Base-by-base conservation (phyloP, 2,888 invertebrate species). In the Dendrolimus pini region DNA sequence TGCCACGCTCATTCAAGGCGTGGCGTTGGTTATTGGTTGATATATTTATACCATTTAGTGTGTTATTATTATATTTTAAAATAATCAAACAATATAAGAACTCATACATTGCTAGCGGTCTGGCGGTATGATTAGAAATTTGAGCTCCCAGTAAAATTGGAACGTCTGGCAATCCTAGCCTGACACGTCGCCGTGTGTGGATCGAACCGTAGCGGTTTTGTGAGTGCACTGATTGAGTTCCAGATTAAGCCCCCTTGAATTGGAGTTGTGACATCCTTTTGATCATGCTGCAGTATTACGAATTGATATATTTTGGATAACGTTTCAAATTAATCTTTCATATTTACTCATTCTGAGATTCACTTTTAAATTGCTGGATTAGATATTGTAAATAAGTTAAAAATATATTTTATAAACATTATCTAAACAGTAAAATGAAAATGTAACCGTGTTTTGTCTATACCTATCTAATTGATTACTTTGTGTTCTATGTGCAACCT, bases 151-250 rank as follows among this genome's bases (percentile, higher is more conserved):
- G 30, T 54, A 42, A 55, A 54, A 41, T 41, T 61, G 41, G 41
- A 56, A 54, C 53, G 55, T 59, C 57, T 58, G 41, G 55, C 57
- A 53, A 52, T 42, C 18, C 14, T 53, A 14, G 60, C 68, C 69
- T 64, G 63, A 68, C 47, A 47, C 47, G 6, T 47, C 3, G 9
- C 47, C 47, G 65, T 68, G 72, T 57, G 59, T 76, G 76, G 77
- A 78, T 78, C 77, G 75, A 78, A 78, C 74, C 75, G 78, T 80
- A 78, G 77, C 83, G 77, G 77, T 76, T 79, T 78, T 77, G 81
- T 82, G 74, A 82, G 79, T 76, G 67, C 76, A 74, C 71, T 83
- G 84, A 87, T 86, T 82, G 83, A 78, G 79, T 85, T 85, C 83
- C 83, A 79, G 81, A 84, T 84, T 82, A 80, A 72, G 68, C 61